Base-by-base conservation (phyloP, 2,888 invertebrate genomes). In the Drosophila merina region DNA sequence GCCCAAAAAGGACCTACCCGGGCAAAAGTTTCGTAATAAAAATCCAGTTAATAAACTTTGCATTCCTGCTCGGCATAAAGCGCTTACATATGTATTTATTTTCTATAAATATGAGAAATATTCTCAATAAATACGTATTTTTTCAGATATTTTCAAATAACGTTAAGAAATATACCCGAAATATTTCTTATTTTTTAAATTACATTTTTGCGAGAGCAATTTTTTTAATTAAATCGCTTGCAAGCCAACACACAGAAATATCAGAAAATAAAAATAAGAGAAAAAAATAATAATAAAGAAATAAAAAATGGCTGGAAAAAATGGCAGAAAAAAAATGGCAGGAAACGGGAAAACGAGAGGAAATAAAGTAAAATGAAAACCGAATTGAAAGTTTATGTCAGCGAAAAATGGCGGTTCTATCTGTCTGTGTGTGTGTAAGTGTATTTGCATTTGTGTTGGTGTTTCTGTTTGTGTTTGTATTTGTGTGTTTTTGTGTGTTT, bases 361-460 rank as follows among this genome's bases (percentile, higher is more conserved):
- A 55, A 58, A 69, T 47, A 59, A 70, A 70, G 69, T 64, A 60
- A 77, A 68, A 85, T 77, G 49, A 76, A 77, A 83, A 75, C 69
- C 69, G 77, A 83, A 84, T 81, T 77, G 74, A 77, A 83, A 82
- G 84, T 80, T 78, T 69, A 76, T 85, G 79, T 76, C 77, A 74
- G 81, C 74, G 79, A 69, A 71, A 77, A 82, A 85, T 76, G 74
- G 68, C 64, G 67, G 55, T 58, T 59, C 55, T 70, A 69, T 69
- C 72, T 54, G 20, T 33, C 8, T n/a, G 38, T 50, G 25, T 48
- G n/a, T 62, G 33, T 14, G 12, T 28, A 25, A 54, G 44, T 60
- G 52, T 63, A 38, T 31, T 10, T 20, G 20, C 48, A 2, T n/a
- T 9, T 26, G 50, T 47, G 20, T 38, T 28, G 44, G 54, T 42